phyloP scores from a whole-genome alignment of 2,888 invertebrate genomes.

The Lithophane semibrunnea region DNA sequence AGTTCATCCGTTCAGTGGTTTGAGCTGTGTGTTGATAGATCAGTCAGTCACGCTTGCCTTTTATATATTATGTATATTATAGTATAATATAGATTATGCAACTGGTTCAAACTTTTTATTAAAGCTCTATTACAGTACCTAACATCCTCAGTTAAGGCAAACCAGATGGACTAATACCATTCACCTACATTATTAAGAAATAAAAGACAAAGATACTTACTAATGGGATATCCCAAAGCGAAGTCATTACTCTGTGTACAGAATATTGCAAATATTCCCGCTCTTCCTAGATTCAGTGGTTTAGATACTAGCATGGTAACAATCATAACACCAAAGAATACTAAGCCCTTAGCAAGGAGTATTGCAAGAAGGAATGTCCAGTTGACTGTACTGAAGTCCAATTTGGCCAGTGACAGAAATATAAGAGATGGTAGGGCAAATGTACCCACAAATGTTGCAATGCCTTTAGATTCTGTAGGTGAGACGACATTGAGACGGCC shows the following conservation, averaged over 20 bases:
- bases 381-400: conserved; percentile 96
- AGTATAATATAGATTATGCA: background rate
- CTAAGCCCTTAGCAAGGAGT: conserved; percentile 95
- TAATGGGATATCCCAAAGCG: conserved; percentile 98
- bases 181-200: background rate
- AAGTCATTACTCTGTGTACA: conserved; percentile 99
- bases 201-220: conserved; percentile 88
- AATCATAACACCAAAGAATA: conserved; percentile 95
- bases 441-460: conserved; percentile 97
- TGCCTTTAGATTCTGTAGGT: conserved; percentile 96
- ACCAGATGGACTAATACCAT: background rate
- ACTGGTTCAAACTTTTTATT: background rate
- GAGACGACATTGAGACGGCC: conserved; percentile 96
- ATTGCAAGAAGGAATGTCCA: conserved; percentile 97
- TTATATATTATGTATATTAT: too few species aligned
- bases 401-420: conserved; percentile 96
- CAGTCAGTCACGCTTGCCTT: too few species aligned
- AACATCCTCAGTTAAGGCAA: background rate
- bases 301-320: conserved; percentile 95
- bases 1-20: too few species aligned
- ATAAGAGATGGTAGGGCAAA: conserved; percentile 98
- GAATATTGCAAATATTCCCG: conserved; percentile 98
- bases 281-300: conserved; percentile 95
- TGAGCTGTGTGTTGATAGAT: too few species aligned
- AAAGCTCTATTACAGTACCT: background rate